phyloP scores from a whole-genome alignment of 1,140 invertebrate species.

The Drosophila littoralis region DNA sequence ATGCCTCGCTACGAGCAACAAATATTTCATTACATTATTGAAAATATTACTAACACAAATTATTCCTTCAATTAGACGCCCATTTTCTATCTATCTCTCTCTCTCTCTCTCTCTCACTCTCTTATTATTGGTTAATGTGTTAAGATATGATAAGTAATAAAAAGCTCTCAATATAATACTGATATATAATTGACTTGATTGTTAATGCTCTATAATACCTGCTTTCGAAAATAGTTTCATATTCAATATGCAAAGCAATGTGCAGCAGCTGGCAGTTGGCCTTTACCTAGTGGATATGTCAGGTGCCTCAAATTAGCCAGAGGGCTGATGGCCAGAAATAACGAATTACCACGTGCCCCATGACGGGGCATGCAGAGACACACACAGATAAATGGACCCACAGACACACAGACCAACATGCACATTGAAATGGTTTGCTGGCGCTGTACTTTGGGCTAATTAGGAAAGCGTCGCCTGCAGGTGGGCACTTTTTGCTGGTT shows the following conservation, averaged over 20 bases:
- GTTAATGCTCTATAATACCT: too few species aligned
- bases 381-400: slow-evolving; percentile 10
- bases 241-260: background rate
- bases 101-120: too few species aligned
- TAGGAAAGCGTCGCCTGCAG: slow-evolving; percentile 74
- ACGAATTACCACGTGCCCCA: slow-evolving; percentile 21
- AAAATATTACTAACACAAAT: too few species aligned
- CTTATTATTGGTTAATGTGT: too few species aligned
- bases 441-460: slow-evolving; percentile 59
- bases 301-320: slow-evolving; percentile 18
- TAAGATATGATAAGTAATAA: too few species aligned
- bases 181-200: too few species aligned
- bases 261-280: background rate
- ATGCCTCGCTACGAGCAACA: too few species aligned
- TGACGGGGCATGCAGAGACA: slow-evolving; percentile 26
- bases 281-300: slow-evolving; percentile 42
- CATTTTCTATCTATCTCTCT: too few species aligned
- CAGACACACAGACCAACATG: slow-evolving; percentile 1
- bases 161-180: too few species aligned
- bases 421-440: slow-evolving; percentile 25
- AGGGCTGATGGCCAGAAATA: slow-evolving; percentile 15
- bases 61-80: too few species aligned
- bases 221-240: too few species aligned
- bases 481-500: slow-evolving; percentile 52
- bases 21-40: too few species aligned